Evolutionary conservation across 2,888 invertebrate species (phyloP).

Genomic region (Sesia bembeciformis): DNA sequence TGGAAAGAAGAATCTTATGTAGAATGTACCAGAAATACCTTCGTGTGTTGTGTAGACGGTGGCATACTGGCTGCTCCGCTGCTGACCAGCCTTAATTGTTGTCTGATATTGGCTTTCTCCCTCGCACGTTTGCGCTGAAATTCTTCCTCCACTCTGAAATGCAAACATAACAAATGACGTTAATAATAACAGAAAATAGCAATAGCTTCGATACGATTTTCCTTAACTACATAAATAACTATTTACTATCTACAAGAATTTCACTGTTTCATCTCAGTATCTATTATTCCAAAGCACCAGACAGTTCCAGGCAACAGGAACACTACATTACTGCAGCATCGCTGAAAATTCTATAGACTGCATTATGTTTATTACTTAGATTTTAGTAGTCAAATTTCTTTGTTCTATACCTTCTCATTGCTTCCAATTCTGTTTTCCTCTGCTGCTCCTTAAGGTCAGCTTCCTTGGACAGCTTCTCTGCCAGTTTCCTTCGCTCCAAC

Average conservation of each 20-base stretch:
- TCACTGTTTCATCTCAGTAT: too few species aligned
- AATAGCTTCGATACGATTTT: too few species aligned
- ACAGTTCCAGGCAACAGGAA: too few species aligned
- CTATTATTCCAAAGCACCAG: too few species aligned
- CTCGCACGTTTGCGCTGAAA: constrained; percentile 88
- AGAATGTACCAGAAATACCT: constrained; percentile 23
- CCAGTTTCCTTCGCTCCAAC: constrained; percentile 81
- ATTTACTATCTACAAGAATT: too few species aligned
- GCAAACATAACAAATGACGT: neutral
- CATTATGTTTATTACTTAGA: too few species aligned
- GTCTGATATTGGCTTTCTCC: constrained; percentile 83
- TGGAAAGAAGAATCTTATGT: too few species aligned
- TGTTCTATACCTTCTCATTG: constrained; percentile 77
- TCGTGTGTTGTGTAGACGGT: constrained; percentile 36
- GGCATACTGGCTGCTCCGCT: constrained; percentile 79
- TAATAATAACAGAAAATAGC: too few species aligned
- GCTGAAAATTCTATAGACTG: too few species aligned
- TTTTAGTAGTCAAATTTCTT: too few species aligned
- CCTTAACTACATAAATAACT: too few species aligned
- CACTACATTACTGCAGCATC: too few species aligned
- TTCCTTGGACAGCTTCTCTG: constrained; percentile 84
- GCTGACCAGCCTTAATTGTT: constrained; percentile 81
- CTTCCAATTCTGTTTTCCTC: constrained; percentile 83
- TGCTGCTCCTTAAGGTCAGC: constrained; percentile 85
- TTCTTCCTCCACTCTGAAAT: constrained; percentile 84